A percentile compares a stretch with the other conserved stretches of the same genome.
Conservation (phyloP, 2,113 vertebrate species). For the Mola mola region DNA sequence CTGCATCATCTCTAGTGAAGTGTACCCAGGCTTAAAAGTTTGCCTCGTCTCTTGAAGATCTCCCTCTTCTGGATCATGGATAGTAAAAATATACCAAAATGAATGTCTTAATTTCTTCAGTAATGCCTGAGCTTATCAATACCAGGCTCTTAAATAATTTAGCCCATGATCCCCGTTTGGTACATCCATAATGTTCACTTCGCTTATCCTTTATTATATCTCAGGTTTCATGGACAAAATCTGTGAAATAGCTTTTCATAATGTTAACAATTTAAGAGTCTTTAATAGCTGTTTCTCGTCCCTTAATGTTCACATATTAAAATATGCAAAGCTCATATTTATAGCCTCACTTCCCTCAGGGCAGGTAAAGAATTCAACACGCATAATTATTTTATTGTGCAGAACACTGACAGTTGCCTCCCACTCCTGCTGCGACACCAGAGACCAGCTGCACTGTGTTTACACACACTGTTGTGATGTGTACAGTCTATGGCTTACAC, state of each 20-base stretch:
- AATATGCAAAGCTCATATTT: too few species aligned
- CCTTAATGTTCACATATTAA: not conserved
- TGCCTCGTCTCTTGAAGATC: too few species aligned
- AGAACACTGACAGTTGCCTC: conserved; percentile 9
- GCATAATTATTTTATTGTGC: conserved; percentile 20
- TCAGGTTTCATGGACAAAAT: not conserved
- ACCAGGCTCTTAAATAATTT: not conserved
- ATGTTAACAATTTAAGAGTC: too few species aligned
- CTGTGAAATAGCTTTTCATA: not conserved
- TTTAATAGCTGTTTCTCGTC: too few species aligned
- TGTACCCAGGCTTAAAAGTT: too few species aligned
- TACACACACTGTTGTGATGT: conserved; percentile 8
- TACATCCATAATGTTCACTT: too few species aligned
- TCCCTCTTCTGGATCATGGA: too few species aligned
- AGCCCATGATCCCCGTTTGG: too few species aligned
- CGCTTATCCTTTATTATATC: not conserved
- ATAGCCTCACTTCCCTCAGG: not conserved
- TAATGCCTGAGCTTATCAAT: too few species aligned
- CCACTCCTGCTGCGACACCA: conserved; percentile 32
- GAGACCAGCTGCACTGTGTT: conserved; percentile 20
- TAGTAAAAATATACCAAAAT: too few species aligned
- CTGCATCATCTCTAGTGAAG: too few species aligned
- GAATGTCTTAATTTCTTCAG: too few species aligned
- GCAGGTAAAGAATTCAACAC: not conserved
- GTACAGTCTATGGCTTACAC: conserved; percentile 10